A percentile compares a stretch with the other conserved stretches of the same genome.
These are phyloP conservation scores for Lamellibrachia luymesi DNA, from an alignment of 1,140 invertebrate genomes.

Conservation along the genomic window DNA sequence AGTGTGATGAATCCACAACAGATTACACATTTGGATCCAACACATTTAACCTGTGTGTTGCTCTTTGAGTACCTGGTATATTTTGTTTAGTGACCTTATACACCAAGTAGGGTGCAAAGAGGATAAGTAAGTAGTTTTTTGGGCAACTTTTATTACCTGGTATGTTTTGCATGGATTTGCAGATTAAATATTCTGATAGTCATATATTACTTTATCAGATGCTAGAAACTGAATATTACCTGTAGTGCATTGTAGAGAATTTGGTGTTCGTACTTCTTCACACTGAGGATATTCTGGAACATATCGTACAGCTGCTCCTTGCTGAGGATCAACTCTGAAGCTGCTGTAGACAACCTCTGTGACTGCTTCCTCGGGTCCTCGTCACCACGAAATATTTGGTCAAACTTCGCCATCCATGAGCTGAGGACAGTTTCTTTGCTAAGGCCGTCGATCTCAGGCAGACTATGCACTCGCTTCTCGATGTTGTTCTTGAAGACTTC, in stretches of 20 bases:
- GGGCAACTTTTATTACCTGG: not conserved
- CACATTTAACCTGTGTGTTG: no score
- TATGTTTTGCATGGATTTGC: not conserved
- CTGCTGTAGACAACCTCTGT: conserved; percentile 51
- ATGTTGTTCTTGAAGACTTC: conserved; percentile 98
- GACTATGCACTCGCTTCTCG: conserved; percentile 91
- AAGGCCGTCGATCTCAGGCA: conserved; percentile 98
- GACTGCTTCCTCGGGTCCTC: conserved; percentile 52
- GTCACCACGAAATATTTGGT: conserved; percentile 92
- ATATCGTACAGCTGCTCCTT: conserved; percentile 86
- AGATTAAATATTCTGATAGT: not conserved
- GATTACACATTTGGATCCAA: no score
- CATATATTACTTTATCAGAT: not conserved
- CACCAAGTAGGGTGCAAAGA: no score
- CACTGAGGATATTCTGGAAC: conserved; percentile 97
- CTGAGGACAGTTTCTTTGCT: conserved; percentile 98
- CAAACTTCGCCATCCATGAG: conserved; percentile 99
- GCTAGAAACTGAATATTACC: conserved; percentile 61
- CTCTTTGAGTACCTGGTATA: no score
- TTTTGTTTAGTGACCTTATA: no score
- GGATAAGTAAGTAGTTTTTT: no score
- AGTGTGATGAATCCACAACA: no score
- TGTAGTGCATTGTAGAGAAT: conserved; percentile 97
- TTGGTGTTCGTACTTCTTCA: conserved; percentile 99
- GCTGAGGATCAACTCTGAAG: conserved; percentile 56